Base-by-base conservation (phyloP, 2,797 vertebrate genomes). In the Buphagus erythrorhynchus region DNA sequence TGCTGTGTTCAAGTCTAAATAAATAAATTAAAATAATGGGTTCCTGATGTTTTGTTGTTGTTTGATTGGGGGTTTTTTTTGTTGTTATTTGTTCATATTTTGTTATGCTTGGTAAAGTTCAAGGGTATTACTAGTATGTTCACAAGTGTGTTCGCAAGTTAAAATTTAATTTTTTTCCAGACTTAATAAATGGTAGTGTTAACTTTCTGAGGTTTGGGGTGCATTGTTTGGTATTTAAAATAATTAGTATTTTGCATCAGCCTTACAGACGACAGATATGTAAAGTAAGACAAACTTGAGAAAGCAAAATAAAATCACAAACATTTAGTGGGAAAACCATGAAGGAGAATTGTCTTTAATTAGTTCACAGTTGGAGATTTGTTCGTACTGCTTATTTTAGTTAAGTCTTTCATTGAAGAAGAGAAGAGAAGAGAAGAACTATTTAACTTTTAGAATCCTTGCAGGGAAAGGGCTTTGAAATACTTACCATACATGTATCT, bases 321-420 rank as follows among this genome's bases (percentile, higher is more conserved):
- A 97, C 97, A 97, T 97, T 97, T 95, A 98, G 95, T 88, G 73
- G 95, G 88, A 96, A 98, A 98, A 98, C 96, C 97, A 98, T 98
- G 97, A 97, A 98, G 98, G 97, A 95, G 96, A 98, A 98, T 98
- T 98, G 97, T 98, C 97, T 98, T 98, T 98, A 98, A 98, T 98
- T 98, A 98, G 98, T 97, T 98, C 98, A 98, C 98, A 98, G 98
- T 98, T 98, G 98, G 98, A 98, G 97, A 96, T 98, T 96, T 97
- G 96, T 97, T 98, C 97, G 97, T 97, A 97, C 94, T 97, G 97
- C 96, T 98, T 98, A 97, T 98, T 98, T 98, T 98, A 98, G 97
- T 98, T 98, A 98, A 98, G 98, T 98, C 98, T 98, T 98, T 97
- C 96, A 96, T 96, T 96, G 97, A 54, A 54, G 31, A 19, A 51